phyloP scores from a whole-genome alignment of 2,113 vertebrate species.

The Platysternon megacephalum region DNA sequence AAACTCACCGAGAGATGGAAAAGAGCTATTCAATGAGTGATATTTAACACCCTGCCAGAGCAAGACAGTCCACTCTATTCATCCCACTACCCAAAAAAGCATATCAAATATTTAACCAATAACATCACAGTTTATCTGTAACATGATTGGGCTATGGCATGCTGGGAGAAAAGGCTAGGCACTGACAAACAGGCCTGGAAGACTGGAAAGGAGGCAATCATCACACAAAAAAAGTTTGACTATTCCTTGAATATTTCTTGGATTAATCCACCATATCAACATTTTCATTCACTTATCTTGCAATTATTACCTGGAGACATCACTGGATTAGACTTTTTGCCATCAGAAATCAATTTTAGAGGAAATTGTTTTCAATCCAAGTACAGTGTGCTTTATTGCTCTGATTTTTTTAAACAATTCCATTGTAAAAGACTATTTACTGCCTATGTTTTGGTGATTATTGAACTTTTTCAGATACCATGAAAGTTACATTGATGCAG shows the following conservation, averaged over 20 bases:
- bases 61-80: background rate
- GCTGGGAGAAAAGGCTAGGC: background rate
- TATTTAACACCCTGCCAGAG: background rate
- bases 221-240: background rate
- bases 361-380: constrained; percentile 32
- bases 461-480: constrained; percentile 43
- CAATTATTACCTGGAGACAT: constrained; percentile 39
- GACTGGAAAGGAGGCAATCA: background rate
- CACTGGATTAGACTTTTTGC: constrained; percentile 40
- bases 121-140: background rate
- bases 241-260: constrained; percentile 37
- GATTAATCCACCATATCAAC: constrained; percentile 42
- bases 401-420: constrained; percentile 29
- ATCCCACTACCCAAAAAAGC: background rate
- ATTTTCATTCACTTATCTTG: constrained; percentile 43
- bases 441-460: constrained; percentile 26
- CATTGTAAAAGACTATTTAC: constrained; percentile 63
- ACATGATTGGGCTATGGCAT: background rate
- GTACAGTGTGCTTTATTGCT: constrained; percentile 12
- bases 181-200: background rate
- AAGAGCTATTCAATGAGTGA: background rate
- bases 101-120: background rate
- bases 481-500: background rate
- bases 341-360: constrained; percentile 39
- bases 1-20: background rate